Evolutionary conservation across 2,888 invertebrate species (phyloP), one percentile per base, ranked within the genome.

Genomic region (Stenodera caucasica): DNA sequence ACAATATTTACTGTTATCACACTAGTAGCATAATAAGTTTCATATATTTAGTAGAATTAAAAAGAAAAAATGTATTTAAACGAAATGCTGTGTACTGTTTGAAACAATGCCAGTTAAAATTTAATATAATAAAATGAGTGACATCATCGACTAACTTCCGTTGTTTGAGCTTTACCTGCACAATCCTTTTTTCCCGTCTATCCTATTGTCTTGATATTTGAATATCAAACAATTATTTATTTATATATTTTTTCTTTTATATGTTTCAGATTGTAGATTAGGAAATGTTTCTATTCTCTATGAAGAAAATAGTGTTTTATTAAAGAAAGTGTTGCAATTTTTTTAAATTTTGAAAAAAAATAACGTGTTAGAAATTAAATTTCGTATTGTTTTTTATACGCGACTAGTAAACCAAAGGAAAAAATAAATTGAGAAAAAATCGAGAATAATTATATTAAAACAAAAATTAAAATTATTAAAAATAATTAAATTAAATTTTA

Each of bases 181-280:
- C 23, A 29, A 51, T 30, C 29, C 32, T 51, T 32, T 51, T 51
- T 26, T 51, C 18, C 51, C 51, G 12, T 9, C 14, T 30, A 14
- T n/a, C 23, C n/a, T 49, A 29, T 51, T 51, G 51, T 30, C 26
- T 51, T 51, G 11, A 29, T 29, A 29, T 15, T 40, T 40, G 4
- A 6, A 40, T 23, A 12, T 18, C 33, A 33, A 53, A 53, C 53
- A 53, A 53, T 18, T 15, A 3, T 35, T 21, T 35, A 35, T 12
- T 6, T 18, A 54, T 15, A 35, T 33, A 15, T 35, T 15, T 14
- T 57, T 56, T 33, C 65, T 65, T 66, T 66, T 37, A 61, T 70
- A 68, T 69, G 61, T 73, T 75, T 45, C 73, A 75, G 74, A 71
- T 74, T 72, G 68, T 74, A 72, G 66, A 68, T 65, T 66, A 71